Evolutionary conservation across 1,140 invertebrate genomes (phyloP), one percentile per base, ranked within the genome.

Genomic region (Eubasilissa regina): DNA sequence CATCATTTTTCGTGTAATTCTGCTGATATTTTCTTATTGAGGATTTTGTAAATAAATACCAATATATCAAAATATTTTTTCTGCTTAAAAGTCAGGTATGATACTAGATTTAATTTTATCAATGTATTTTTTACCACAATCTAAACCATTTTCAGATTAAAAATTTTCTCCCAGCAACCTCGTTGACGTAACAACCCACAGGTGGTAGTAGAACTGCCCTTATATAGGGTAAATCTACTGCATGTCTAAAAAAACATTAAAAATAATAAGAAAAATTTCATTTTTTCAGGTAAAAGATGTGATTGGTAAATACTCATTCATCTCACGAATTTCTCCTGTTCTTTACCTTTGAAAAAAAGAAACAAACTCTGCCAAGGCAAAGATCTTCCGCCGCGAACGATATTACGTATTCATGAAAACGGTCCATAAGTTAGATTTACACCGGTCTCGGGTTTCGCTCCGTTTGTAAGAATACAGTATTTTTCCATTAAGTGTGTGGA

Each of bases 401-500:
- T 77, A 76, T 80, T 68, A 80, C 66, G 53, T 72, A 80, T 80
- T 80, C 79, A 77, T 76, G 74, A 56, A 76, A 68, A 77, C 43
- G 75, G 74, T 80, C 74, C 75, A 51, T 77, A 70, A 72, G 74
- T 68, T 76, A 75, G 79, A 80, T 80, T 80, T 80, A 80, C 79
- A 76, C 55, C 58, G 56, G 74, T 58, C 75, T 51, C 56, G 58
- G 78, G 44, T 64, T 25, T 55, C 75, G 72, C 72, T 35, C 44
- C 72, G 48, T 75, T 60, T 72, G 73, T 80, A 76, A 77, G 79
- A 68, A 80, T 80, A 80, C 79, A 80, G 66, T 80, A 80, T 80
- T 80, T 80, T 80, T 80, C 79, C 79, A 80, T 80, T 80, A 80
- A 66, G 74, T 72, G 58, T 76, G 66, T 56, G 55, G 79, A 76